phyloP scores from a whole-genome alignment of 2,888 invertebrate genomes.

The Eudasyphora cyanicolor region DNA sequence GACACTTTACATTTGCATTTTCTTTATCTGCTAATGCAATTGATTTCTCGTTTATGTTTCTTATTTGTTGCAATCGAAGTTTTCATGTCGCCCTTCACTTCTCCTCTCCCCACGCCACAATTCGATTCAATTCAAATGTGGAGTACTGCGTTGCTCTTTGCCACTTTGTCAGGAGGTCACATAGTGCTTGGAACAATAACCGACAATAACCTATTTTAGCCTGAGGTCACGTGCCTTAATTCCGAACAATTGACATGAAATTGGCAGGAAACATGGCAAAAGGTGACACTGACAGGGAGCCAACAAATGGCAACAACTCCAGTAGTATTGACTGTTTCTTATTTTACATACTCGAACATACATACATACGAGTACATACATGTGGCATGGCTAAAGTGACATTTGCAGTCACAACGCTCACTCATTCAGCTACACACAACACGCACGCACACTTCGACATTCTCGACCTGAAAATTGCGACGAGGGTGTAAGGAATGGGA shows the following conservation, averaged over 20 bases:
- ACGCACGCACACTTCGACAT: neutral
- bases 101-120: too few relatives aligned
- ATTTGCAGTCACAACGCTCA: neutral
- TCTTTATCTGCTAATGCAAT: constrained; percentile 24
- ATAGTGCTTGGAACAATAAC: constrained; percentile 36
- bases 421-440: too few relatives aligned
- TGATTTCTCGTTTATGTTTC: constrained; percentile 13
- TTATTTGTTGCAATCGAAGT: neutral
- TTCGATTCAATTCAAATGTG: constrained; percentile 15
- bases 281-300: constrained; percentile 50
- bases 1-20: neutral
- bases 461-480: too few relatives aligned
- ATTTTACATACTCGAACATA: constrained; percentile 10
- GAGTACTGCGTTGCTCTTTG: neutral
- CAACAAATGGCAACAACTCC: constrained; percentile 10
- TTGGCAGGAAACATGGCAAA: constrained; percentile 58
- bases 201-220: constrained; percentile 47
- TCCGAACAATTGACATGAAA: constrained; percentile 62
- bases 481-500: neutral
- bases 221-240: constrained; percentile 64
- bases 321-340: neutral
- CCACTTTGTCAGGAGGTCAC: neutral
- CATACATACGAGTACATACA: too few relatives aligned
- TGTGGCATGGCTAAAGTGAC: neutral
- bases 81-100: neutral